Evolutionary conservation across 2,113 vertebrate genomes (phyloP).

Genomic region (Takifugu bimaculatus): DNA sequence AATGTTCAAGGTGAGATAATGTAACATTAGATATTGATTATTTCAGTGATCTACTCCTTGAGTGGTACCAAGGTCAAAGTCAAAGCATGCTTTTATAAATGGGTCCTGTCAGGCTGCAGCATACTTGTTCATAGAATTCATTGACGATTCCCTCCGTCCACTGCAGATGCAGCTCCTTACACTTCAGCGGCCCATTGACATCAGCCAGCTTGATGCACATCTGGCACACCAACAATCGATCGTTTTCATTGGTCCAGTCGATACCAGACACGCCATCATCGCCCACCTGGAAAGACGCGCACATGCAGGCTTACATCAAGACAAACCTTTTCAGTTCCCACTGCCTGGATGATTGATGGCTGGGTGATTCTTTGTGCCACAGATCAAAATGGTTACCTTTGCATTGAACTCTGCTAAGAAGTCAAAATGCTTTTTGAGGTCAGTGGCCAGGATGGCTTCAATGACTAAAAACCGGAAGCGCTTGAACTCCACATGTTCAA

Average conservation of each 20-base stretch:
- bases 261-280: slow-evolving; percentile 87
- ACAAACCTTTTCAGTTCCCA: no score
- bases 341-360: not conserved
- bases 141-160: slow-evolving; percentile 99
- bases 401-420: slow-evolving; percentile 95
- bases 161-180: slow-evolving; percentile 91
- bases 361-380: not conserved
- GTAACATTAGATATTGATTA: no score
- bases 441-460: slow-evolving; percentile 96
- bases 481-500: slow-evolving; percentile 96
- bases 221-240: slow-evolving; percentile 93
- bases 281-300: slow-evolving; percentile 79
- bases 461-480: slow-evolving; percentile 98
- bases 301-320: not conserved
- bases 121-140: slow-evolving; percentile 96
- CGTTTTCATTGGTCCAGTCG: slow-evolving; percentile 96
- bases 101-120: not conserved
- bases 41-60: no score
- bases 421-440: slow-evolving; percentile 99
- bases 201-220: slow-evolving; percentile 99
- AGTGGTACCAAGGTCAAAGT: no score
- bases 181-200: slow-evolving; percentile 93
- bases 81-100: not conserved
- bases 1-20: no score
- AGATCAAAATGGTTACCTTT: slow-evolving; percentile 78